A percentile compares a stretch with the other conserved stretches of the same genome.
Conservation (phyloP, 2,113 vertebrate genomes). For the Tachysurus vachellii region DNA sequence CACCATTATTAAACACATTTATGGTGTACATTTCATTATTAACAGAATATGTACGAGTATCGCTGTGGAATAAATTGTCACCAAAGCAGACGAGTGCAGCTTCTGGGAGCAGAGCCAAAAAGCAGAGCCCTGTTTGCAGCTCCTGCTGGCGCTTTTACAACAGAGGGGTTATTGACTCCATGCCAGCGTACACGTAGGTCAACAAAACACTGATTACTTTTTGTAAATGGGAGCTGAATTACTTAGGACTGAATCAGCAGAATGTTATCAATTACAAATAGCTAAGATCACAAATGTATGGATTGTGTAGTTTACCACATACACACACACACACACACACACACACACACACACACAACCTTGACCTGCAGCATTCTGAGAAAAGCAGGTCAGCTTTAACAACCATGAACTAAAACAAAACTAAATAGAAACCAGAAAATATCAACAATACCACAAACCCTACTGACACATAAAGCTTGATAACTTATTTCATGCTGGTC, state of each 20-base stretch:
- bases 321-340: not conserved
- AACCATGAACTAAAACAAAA: not conserved
- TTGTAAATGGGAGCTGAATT: slow-evolving; percentile 2
- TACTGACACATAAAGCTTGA: not conserved
- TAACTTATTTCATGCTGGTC: not conserved
- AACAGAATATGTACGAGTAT: slow-evolving; percentile 8
- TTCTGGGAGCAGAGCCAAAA: slow-evolving; percentile 17
- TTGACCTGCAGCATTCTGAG: not conserved
- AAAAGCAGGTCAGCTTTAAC: not conserved
- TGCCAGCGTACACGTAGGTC: not conserved
- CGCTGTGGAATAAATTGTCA: slow-evolving; percentile 24
- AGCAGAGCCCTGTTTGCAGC: not conserved
- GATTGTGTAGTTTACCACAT: not conserved
- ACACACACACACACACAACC: not conserved
- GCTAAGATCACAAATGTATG: not conserved
- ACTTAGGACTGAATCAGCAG: not conserved
- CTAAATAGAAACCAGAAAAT: not conserved
- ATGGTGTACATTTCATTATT: slow-evolving; percentile 7
- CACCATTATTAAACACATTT: slow-evolving; percentile 4
- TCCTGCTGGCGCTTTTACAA: slow-evolving; percentile 1
- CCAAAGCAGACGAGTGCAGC: not conserved
- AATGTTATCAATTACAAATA: not conserved
- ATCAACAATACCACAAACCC: not conserved
- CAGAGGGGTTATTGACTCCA: slow-evolving; percentile 20
- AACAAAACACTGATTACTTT: slow-evolving; percentile 22